Percentiles rank a stretch among this genome's conserved stretches.
Evolutionary conservation across 2,888 invertebrate genomes (phyloP).

Genomic region (Epistrophe grossulariae): DNA sequence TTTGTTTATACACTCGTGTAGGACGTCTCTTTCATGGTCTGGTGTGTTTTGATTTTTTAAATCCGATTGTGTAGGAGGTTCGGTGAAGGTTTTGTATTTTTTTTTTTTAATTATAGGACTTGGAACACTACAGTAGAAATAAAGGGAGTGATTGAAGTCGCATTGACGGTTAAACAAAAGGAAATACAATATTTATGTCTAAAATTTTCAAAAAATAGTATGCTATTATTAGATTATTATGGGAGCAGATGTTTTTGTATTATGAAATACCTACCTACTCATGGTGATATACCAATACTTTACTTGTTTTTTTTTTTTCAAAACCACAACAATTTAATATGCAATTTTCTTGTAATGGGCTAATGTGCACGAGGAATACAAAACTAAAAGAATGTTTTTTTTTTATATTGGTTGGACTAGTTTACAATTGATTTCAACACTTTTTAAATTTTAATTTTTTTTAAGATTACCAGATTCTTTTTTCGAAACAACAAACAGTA

Average conservation of each 20-base stretch:
- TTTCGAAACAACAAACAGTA: too few relatives aligned
- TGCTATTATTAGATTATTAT: slow-evolving; percentile 38
- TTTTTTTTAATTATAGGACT: not conserved
- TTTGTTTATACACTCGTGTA: slow-evolving; percentile 22
- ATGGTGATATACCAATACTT: slow-evolving; percentile 31
- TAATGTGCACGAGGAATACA: not conserved
- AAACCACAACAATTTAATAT: not conserved
- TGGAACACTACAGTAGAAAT: not conserved
- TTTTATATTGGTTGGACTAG: too few relatives aligned
- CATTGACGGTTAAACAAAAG: slow-evolving; percentile 69
- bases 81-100: not conserved
- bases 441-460: too few relatives aligned
- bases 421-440: too few relatives aligned
- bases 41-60: slow-evolving; percentile 67
- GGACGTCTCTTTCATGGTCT: slow-evolving; percentile 57
- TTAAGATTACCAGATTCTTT: too few relatives aligned
- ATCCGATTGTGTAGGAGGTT: slow-evolving; percentile 71
- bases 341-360: not conserved
- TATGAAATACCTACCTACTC: not conserved
- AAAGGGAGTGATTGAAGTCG: slow-evolving; percentile 63
- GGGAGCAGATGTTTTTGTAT: slow-evolving; percentile 59
- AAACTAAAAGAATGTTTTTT: too few relatives aligned
- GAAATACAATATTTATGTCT: slow-evolving; percentile 11
- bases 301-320: not conserved
- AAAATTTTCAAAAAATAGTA: slow-evolving; percentile 9